Conservation (phyloP, 1,140 invertebrate genomes). For the Drosophila paulistorum region DNA sequence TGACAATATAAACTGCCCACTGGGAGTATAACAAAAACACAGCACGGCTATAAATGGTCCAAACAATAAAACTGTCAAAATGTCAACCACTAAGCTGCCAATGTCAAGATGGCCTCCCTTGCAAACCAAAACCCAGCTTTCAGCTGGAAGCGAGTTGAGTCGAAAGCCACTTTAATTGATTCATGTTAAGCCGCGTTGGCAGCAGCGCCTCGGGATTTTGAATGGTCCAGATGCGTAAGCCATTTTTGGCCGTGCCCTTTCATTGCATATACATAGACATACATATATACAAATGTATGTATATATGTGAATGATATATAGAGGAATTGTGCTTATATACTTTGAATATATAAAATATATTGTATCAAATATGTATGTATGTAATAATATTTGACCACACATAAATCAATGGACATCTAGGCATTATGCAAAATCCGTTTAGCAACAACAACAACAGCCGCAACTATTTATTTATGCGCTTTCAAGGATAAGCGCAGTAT, state of each 20-base stretch:
- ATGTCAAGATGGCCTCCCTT: conserved; percentile 29
- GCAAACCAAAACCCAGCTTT: conserved; percentile 1
- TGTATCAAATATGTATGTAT: conserved; percentile 47
- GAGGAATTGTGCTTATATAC: neutral
- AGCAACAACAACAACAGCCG: conserved; percentile 26
- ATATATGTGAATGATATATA: conserved; percentile 22
- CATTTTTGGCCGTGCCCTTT: conserved; percentile 30
- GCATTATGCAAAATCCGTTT: conserved; percentile 45
- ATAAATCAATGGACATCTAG: conserved; percentile 45
- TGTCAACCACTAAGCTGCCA: conserved; percentile 71
- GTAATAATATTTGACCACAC: conserved; percentile 29
- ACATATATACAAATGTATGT: conserved; percentile 1
- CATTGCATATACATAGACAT: neutral
- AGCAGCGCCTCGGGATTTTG: conserved; percentile 35
- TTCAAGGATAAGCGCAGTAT: neutral
- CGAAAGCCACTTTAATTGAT: conserved; percentile 69
- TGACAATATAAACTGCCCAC: conserved; percentile 21
- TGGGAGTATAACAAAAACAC: conserved; percentile 14
- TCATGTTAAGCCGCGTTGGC: conserved; percentile 56
- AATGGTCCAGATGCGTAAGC: conserved; percentile 30
- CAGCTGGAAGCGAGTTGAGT: conserved; percentile 33
- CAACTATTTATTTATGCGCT: conserved; percentile 43
- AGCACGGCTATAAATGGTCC: conserved; percentile 39
- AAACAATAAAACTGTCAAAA: conserved; percentile 76
- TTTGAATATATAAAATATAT: conserved; percentile 5